Conservation (phyloP, 2,888 invertebrate genomes). For the Netelia inedita region DNA sequence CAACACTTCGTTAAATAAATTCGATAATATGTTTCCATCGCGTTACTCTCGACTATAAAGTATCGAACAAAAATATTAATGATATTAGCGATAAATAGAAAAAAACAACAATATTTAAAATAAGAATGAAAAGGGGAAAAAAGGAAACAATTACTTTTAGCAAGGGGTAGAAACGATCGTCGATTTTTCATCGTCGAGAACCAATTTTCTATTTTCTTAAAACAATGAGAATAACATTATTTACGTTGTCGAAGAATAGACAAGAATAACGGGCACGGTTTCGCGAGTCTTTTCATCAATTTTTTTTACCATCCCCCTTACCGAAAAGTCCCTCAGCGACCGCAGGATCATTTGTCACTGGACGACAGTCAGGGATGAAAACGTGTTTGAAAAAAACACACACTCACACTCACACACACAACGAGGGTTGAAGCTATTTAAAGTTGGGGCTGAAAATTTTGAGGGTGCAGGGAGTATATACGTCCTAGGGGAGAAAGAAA, state of each 20-base stretch:
- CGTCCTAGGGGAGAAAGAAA: constrained; percentile 17
- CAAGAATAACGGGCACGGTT: background rate
- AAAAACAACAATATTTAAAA: too few species aligned
- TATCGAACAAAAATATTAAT: too few species aligned
- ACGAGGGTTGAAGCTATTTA: constrained; percentile 39
- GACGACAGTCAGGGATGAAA: background rate
- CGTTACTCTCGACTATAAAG: too few species aligned
- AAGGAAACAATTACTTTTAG: too few species aligned
- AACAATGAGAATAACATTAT: too few species aligned
- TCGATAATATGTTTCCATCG: too few species aligned
- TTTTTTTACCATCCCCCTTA: background rate
- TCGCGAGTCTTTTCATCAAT: constrained; percentile 14
- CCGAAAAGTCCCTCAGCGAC: background rate
- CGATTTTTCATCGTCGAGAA: too few species aligned
- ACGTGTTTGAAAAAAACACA: constrained; percentile 1
- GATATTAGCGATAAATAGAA: too few species aligned
- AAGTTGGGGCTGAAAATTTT: constrained; percentile 44
- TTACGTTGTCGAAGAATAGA: background rate
- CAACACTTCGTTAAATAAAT: too few species aligned
- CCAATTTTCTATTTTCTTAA: too few species aligned
- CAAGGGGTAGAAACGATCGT: too few species aligned
- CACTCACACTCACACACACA: background rate
- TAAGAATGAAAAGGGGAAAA: too few species aligned
- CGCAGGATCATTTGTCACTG: constrained; percentile 19
- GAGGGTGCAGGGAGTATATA: constrained; percentile 36